Percentiles rank a stretch among this genome's conserved stretches.
These are phyloP conservation scores for Ridgeia piscesae DNA, from an alignment of 1,140 invertebrate genomes.

Conservation along the genomic window DNA sequence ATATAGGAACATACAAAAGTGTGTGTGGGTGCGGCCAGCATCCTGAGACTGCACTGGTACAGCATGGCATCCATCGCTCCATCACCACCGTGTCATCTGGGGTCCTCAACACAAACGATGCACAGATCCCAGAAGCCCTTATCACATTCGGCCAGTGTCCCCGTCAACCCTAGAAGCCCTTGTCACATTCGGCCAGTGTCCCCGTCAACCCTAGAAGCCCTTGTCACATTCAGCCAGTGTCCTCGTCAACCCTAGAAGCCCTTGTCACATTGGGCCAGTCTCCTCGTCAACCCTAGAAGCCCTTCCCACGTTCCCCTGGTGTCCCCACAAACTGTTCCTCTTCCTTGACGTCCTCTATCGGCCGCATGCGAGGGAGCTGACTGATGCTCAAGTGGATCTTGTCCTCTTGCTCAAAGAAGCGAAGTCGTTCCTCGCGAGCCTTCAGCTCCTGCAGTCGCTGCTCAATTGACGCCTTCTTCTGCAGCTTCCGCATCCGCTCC, in stretches of 20 bases:
- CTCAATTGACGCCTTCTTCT: conserved; percentile 34
- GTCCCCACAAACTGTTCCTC: conserved; percentile 28
- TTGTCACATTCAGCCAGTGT: no score
- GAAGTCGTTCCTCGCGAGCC: conserved; percentile 33
- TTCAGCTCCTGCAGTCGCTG: conserved; percentile 31
- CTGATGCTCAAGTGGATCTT: conserved; percentile 30
- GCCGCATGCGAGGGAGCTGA: conserved; percentile 8
- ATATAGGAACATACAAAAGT: background rate
- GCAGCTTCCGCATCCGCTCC: conserved; percentile 16
- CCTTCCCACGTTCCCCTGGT: conserved; percentile 14
- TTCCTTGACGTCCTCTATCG: conserved; percentile 20
- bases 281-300: background rate
- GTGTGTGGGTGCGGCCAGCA: background rate
- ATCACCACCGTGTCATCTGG: background rate
- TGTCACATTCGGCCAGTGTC: no score
- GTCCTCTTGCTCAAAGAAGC: conserved; percentile 28
- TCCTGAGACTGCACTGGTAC: background rate
- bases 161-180: no score
- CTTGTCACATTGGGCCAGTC: no score
- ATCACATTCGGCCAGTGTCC: no score
- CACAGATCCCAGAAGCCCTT: no score
- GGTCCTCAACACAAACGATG: no score
- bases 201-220: no score
- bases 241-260: no score
- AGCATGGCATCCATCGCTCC: background rate